phyloP scores from a whole-genome alignment of 2,113 vertebrate species.

The Corythoichthys haematopterus region DNA sequence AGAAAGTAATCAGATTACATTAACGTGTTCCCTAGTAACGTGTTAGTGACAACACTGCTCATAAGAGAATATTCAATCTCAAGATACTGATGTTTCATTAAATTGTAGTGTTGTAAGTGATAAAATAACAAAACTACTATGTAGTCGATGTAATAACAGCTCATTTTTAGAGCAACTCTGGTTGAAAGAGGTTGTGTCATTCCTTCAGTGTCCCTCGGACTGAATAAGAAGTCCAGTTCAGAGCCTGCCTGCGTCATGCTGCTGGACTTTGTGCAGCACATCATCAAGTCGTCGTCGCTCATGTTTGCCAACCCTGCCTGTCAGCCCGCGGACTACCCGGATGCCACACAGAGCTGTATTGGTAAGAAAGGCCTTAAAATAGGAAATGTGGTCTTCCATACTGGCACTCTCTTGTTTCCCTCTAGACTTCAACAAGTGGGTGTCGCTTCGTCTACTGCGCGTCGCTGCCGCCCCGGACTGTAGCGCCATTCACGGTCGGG shows the following conservation, averaged over 20 bases:
- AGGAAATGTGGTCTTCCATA: too few relatives aligned
- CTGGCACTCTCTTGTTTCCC: neutral
- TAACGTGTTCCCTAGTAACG: too few relatives aligned
- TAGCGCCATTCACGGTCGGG: slow-evolving; percentile 75
- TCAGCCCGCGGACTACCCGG: slow-evolving; percentile 70
- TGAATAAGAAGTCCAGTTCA: slow-evolving; percentile 86
- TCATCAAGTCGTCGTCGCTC: slow-evolving; percentile 92
- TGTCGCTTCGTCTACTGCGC: slow-evolving; percentile 83
- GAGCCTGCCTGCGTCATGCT: slow-evolving; percentile 95
- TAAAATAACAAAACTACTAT: too few relatives aligned
- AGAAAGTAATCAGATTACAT: too few relatives aligned
- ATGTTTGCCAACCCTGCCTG: slow-evolving; percentile 88
- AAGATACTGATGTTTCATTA: too few relatives aligned
- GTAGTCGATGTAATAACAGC: too few relatives aligned
- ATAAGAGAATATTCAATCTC: too few relatives aligned
- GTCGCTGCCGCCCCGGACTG: slow-evolving; percentile 87
- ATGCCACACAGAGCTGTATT: slow-evolving; percentile 73
- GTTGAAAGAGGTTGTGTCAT: neutral
- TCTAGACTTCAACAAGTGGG: slow-evolving; percentile 93
- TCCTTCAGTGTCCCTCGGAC: slow-evolving; percentile 83
- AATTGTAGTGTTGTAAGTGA: too few relatives aligned
- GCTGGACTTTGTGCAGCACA: slow-evolving; percentile 93
- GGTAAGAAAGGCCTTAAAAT: slow-evolving; percentile 65
- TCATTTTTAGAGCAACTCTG: too few relatives aligned
- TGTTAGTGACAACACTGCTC: too few relatives aligned